Evolutionary conservation across 1,140 invertebrate species (phyloP).

Genomic region (Drosophila lowei): DNA sequence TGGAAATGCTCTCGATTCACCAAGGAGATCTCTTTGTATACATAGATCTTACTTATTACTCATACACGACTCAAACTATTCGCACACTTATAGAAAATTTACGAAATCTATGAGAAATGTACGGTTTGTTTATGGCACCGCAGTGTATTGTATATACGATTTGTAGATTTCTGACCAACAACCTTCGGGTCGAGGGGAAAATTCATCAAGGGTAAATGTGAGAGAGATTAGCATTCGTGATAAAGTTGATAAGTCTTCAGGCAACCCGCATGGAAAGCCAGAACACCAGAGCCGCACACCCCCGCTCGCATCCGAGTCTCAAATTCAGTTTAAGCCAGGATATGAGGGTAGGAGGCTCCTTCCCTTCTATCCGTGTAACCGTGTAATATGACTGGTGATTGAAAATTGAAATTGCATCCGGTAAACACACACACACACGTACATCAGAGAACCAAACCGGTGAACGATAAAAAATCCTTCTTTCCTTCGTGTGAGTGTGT

Average conservation of each 20-base stretch:
- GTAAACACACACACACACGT: slow-evolving; percentile 20
- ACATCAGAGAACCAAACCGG: slow-evolving; percentile 38
- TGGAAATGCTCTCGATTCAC: too few species aligned
- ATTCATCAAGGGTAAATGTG: too few species aligned
- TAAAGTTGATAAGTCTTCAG: slow-evolving; percentile 24
- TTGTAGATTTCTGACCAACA: too few species aligned
- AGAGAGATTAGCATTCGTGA: background rate
- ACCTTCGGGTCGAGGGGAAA: too few species aligned
- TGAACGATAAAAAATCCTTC: slow-evolving; percentile 40
- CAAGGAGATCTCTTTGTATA: too few species aligned
- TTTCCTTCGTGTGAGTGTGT: slow-evolving; percentile 1
- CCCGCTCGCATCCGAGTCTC: slow-evolving; percentile 30
- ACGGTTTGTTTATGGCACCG: too few species aligned
- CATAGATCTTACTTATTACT: too few species aligned
- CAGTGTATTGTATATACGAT: too few species aligned
- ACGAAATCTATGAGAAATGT: too few species aligned
- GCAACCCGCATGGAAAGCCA: slow-evolving; percentile 27
- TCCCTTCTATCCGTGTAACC: slow-evolving; percentile 56
- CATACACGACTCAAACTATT: too few species aligned
- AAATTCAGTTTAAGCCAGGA: slow-evolving; percentile 43
- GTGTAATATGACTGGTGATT: slow-evolving; percentile 78
- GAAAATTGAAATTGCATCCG: slow-evolving; percentile 80
- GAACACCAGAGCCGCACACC: slow-evolving; percentile 1
- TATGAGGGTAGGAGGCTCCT: slow-evolving; percentile 4
- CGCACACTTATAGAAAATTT: too few species aligned